phyloP scores from a whole-genome alignment of 2,888 invertebrate species.

The Helobdella robusta region DNA sequence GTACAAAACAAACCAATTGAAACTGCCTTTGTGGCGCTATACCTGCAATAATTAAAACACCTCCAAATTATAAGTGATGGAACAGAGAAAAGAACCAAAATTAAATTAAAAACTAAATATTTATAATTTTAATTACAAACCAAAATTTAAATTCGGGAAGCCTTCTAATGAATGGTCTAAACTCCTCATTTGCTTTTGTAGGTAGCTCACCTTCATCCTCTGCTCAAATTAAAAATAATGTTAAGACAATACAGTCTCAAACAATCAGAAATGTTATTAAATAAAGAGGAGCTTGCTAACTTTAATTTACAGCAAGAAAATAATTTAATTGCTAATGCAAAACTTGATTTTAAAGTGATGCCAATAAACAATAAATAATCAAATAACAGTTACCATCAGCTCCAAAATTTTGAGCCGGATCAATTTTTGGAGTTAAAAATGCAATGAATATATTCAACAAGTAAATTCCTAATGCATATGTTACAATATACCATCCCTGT shows the following conservation, averaged over 20 bases:
- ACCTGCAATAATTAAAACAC: too few species aligned
- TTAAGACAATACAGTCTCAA: neutral
- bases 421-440: constrained; percentile 97
- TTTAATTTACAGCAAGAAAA: neutral
- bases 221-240: constrained; percentile 38
- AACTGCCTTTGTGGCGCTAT: constrained; percentile 88
- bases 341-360: neutral
- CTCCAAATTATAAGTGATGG: too few species aligned
- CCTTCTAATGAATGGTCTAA: constrained; percentile 87
- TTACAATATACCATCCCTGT: constrained; percentile 98
- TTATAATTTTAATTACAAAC: constrained; percentile 48
- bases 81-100: too few species aligned
- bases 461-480: constrained; percentile 97
- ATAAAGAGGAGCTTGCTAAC: neutral
- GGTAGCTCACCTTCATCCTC: constrained; percentile 88
- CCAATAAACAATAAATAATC: neutral
- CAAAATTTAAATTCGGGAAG: constrained; percentile 99
- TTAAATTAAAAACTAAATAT: neutral
- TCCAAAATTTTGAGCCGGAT: constrained; percentile 66
- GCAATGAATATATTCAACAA: constrained; percentile 98
- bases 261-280: neutral
- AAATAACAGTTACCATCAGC: neutral
- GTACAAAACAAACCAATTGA: constrained; percentile 80
- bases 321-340: neutral
- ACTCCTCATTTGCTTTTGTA: constrained; percentile 88